Conservation (phyloP, 64 coral and sea anemone genomes). For the Astreopora myriophthalma region DNA sequence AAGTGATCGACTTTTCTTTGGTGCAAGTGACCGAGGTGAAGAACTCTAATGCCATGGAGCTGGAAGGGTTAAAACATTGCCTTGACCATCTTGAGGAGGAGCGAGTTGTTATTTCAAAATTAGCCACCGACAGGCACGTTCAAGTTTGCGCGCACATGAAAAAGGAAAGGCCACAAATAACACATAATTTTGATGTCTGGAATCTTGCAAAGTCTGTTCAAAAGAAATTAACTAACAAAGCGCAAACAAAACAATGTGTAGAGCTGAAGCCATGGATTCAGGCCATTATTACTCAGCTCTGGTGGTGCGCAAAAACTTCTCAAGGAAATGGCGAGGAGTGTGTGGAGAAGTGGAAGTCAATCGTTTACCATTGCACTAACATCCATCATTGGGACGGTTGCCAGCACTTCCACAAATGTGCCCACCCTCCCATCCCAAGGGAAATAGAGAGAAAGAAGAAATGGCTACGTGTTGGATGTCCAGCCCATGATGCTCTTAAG, state of each 20-base stretch:
- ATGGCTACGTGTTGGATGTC: background rate
- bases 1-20: background rate
- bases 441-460: constrained; percentile 45
- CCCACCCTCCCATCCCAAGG: background rate
- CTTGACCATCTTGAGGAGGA: background rate
- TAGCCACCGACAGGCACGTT: background rate
- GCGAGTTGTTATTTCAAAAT: background rate
- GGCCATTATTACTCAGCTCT: background rate
- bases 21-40: background rate
- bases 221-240: background rate
- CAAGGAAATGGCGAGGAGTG: background rate
- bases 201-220: background rate
- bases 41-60: background rate
- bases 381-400: background rate
- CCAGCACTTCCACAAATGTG: constrained; percentile 16
- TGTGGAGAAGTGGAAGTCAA: background rate
- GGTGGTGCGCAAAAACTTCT: background rate
- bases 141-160: background rate
- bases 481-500: constrained; percentile 7
- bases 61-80: background rate
- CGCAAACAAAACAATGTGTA: background rate
- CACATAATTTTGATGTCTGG: background rate
- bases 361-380: background rate
- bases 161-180: background rate
- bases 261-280: background rate